phyloP scores from a whole-genome alignment of 2,797 vertebrate genomes.

The Cottoperca gobio region DNA sequence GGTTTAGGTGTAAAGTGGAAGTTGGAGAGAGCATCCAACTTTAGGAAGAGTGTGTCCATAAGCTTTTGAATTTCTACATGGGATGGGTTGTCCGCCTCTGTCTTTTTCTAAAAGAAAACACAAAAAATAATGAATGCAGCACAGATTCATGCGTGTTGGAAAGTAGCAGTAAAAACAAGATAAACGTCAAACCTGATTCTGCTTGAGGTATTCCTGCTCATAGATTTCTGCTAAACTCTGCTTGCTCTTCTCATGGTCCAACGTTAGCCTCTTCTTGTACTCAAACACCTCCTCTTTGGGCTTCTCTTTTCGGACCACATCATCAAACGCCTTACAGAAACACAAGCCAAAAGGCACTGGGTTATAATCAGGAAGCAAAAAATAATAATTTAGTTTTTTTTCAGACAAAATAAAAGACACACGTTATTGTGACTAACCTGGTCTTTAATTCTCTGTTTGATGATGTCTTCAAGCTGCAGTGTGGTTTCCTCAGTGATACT shows the following conservation, averaged over 20 bases:
- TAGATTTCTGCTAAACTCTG: slow-evolving; percentile 96
- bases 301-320: slow-evolving; percentile 95
- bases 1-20: slow-evolving; percentile 98
- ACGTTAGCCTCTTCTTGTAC: slow-evolving; percentile 94
- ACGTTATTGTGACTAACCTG: slow-evolving; percentile 81
- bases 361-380: slow-evolving; percentile 5
- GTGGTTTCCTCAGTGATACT: slow-evolving; percentile 96
- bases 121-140: not conserved
- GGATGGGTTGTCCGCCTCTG: slow-evolving; percentile 91
- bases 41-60: slow-evolving; percentile 94
- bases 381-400: not conserved
- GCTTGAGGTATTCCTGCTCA: slow-evolving; percentile 95
- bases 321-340: slow-evolving; percentile 91
- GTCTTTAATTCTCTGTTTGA: slow-evolving; percentile 97
- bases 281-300: slow-evolving; percentile 94
- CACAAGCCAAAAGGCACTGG: not conserved
- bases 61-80: slow-evolving; percentile 95
- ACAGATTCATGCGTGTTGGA: not conserved
- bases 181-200: slow-evolving; percentile 87
- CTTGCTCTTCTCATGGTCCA: slow-evolving; percentile 99
- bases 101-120: slow-evolving; percentile 85
- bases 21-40: slow-evolving; percentile 96
- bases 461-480: slow-evolving; percentile 94
- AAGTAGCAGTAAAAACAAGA: not conserved
- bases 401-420: not conserved